A percentile compares a stretch with the other conserved stretches of the same genome.
phyloP scores from a whole-genome alignment of 2,888 invertebrate species.

The Cyclophora albipunctata region DNA sequence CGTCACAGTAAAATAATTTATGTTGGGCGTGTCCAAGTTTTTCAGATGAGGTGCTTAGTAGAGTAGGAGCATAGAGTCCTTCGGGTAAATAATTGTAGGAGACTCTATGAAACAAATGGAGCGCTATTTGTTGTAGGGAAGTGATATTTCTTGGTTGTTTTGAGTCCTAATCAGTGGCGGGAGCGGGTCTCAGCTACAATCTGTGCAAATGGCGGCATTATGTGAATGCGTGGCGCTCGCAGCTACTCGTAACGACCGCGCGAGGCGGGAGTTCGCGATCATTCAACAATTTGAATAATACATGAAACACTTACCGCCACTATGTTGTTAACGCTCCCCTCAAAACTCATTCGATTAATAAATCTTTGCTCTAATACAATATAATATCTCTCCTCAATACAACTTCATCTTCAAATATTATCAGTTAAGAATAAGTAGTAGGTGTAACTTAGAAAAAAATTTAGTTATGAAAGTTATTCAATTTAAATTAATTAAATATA shows the following conservation, averaged over 20 bases:
- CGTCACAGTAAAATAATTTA: too few species aligned
- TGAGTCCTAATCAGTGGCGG: constrained; percentile 33
- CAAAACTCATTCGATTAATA: constrained; percentile 1
- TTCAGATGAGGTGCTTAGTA: too few species aligned
- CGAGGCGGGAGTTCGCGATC: constrained; percentile 29
- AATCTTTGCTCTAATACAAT: constrained; percentile 3
- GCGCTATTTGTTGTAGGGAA: constrained; percentile 2
- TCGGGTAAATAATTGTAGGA: too few species aligned
- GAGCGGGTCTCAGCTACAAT: constrained; percentile 39
- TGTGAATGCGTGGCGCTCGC: constrained; percentile 37
- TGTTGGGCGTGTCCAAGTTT: too few species aligned
- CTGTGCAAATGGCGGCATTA: constrained; percentile 56
- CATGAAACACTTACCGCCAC: constrained; percentile 42
- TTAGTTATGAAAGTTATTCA: too few species aligned
- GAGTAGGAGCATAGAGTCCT: too few species aligned
- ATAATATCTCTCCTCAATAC: background rate
- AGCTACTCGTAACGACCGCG: constrained; percentile 31
- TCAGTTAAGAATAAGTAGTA: too few species aligned
- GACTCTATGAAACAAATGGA: constrained; percentile 3
- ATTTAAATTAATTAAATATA: too few species aligned
- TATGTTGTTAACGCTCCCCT: constrained; percentile 1
- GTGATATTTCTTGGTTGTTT: constrained; percentile 14
- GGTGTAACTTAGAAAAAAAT: too few species aligned
- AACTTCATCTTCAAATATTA: too few species aligned
- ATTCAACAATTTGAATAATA: constrained; percentile 62